Base-by-base conservation (phyloP, 2,888 invertebrate species). In the Chloromyia formosa region DNA sequence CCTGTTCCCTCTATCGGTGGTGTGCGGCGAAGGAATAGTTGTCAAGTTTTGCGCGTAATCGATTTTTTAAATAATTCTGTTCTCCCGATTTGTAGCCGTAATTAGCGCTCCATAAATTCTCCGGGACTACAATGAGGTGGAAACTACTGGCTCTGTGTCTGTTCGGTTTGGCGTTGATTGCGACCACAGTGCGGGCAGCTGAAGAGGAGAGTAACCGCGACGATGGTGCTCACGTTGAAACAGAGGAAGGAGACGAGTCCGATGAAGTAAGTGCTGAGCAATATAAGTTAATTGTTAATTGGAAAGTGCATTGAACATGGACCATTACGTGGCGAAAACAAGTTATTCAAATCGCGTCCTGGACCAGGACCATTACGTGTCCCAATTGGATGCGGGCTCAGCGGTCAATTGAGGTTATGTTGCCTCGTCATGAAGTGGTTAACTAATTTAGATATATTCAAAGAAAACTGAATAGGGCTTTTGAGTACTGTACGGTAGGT, bases 71-170 rank as follows among this genome's bases (percentile, higher is more conserved):
- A n/a, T n/a, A n/a, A n/a, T n/a, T n/a, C n/a, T n/a, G n/a, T 56
- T 54, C 42, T n/a, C n/a, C n/a, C n/a, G n/a, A n/a, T n/a, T n/a
- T n/a, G n/a, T n/a, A n/a, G n/a, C n/a, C n/a, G n/a, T n/a, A n/a
- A n/a, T n/a, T n/a, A n/a, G n/a, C n/a, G n/a, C n/a, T n/a, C n/a
- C n/a, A n/a, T n/a, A n/a, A n/a, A n/a, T n/a, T n/a, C n/a, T n/a
- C n/a, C n/a, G n/a, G n/a, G n/a, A n/a, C n/a, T n/a, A 66, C n/a
- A 61, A 76, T 76, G 76, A 74, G 72, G 76, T 69, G 74, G 73
- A 73, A 45, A 45, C 42, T 73, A 23, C 54, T 62, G 22, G 14
- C 75, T 18, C 9, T 74, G 3, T 22, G 74, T 18, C 16, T 76
- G 12, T 14, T 76, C 23, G 76, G 76, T 12, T 12, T 76, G n/a